A percentile compares a stretch with the other conserved stretches of the same genome.
phyloP scores from a whole-genome alignment of 2,113 vertebrate genomes.

The Manacus vitellinus region DNA sequence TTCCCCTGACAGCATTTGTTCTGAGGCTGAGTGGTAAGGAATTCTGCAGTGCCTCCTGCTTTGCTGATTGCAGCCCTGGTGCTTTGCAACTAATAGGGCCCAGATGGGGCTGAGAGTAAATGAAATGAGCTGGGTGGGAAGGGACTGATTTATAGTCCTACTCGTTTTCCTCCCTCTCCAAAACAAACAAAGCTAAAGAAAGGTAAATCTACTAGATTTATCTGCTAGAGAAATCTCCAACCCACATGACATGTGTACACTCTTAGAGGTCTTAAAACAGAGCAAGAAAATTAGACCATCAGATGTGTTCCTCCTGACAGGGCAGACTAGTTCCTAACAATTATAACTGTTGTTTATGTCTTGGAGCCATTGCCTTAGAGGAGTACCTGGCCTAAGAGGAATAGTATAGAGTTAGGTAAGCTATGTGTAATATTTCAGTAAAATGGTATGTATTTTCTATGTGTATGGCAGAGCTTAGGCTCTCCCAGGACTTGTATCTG shows the following conservation, averaged over 20 bases:
- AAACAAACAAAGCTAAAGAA: slow-evolving; percentile 18
- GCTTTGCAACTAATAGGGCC: slow-evolving; percentile 11
- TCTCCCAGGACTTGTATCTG: background rate
- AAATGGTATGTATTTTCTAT: background rate
- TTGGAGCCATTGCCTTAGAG: background rate
- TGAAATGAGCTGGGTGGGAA: background rate
- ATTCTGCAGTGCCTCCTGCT: background rate
- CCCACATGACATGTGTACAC: background rate
- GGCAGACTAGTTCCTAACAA: background rate
- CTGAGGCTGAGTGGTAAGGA: background rate
- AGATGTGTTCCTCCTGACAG: background rate
- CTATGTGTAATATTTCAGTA: background rate
- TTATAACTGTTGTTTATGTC: background rate
- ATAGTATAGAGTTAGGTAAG: background rate
- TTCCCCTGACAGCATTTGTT: background rate
- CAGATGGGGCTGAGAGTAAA: slow-evolving; percentile 26
- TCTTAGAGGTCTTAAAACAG: background rate
- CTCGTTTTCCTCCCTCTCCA: background rate
- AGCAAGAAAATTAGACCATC: background rate
- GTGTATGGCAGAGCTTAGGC: background rate
- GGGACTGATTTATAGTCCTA: slow-evolving; percentile 28
- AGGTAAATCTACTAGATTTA: background rate
- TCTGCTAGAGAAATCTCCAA: background rate
- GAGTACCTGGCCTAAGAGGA: background rate
- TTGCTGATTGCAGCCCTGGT: slow-evolving; percentile 9